Conservation (phyloP, 2,888 invertebrate genomes). For the Nymphalis c-album region DNA sequence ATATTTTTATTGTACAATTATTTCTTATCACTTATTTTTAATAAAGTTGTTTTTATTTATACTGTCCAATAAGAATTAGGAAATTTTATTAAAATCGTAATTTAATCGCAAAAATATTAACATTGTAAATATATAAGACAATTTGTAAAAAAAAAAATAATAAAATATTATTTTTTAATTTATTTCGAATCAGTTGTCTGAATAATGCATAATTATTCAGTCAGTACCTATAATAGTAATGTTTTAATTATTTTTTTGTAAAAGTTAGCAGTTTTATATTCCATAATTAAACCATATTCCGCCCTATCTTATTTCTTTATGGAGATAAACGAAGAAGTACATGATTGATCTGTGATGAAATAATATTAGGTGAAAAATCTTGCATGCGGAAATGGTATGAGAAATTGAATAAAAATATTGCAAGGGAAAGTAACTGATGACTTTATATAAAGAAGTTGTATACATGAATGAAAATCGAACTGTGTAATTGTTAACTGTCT, state of each 20-base stretch:
- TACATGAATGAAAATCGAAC: conserved; percentile 61
- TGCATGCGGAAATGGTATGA: conserved; percentile 59
- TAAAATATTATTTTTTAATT: conserved; percentile 52
- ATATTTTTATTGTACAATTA: conserved; percentile 67
- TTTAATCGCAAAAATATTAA: conserved; percentile 61
- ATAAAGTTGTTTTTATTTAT: conserved; percentile 73
- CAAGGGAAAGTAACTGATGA: conserved; percentile 31
- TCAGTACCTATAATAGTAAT: conserved; percentile 43
- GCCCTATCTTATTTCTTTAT: conserved; percentile 58
- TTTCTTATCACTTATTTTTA: conserved; percentile 54
- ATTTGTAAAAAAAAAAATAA: conserved; percentile 50
- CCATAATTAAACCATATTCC: conserved; percentile 55
- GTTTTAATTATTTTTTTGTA: conserved; percentile 52
- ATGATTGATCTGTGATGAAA: conserved; percentile 78
- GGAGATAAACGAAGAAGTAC: conserved; percentile 71
- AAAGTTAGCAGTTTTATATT: conserved; percentile 50
- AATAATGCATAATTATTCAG: conserved; percentile 42
- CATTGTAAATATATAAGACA: conserved; percentile 64
- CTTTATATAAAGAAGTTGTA: conserved; percentile 44
- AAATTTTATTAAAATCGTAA: conserved; percentile 64
- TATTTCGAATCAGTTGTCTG: conserved; percentile 29
- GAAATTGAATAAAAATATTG: conserved; percentile 51
- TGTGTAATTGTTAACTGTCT: conserved; percentile 66
- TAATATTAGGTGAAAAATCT: conserved; percentile 63
- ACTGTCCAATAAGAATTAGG: conserved; percentile 62